Evolutionary conservation across 2,888 invertebrate genomes (phyloP).

Genomic region (Phymatocera aterrima): DNA sequence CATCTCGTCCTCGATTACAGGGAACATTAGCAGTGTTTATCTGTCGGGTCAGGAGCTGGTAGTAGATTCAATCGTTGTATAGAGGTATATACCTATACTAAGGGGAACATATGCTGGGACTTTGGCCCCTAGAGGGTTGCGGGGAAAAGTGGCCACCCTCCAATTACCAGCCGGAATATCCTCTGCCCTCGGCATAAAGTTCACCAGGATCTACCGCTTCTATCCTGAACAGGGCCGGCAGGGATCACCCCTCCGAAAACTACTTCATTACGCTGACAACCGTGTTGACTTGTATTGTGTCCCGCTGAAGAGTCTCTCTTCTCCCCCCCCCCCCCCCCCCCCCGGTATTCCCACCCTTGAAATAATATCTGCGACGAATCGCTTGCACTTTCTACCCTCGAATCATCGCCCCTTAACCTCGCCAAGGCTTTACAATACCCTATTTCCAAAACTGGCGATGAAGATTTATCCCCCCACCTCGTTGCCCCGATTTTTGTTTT

Average conservation of each 20-base stretch:
- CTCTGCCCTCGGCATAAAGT: constrained; percentile 49
- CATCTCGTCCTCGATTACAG: constrained; percentile 58
- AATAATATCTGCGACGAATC: constrained; percentile 75
- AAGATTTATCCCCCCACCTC: constrained; percentile 3
- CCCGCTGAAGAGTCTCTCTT: constrained; percentile 59
- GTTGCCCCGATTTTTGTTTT: background rate
- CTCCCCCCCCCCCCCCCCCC: constrained; percentile 28
- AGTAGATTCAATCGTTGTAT: constrained; percentile 23
- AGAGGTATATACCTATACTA: no score
- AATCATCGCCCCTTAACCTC: constrained; percentile 34
- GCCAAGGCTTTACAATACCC: constrained; percentile 10
- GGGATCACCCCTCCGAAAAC: constrained; percentile 66
- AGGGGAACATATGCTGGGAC: constrained; percentile 71
- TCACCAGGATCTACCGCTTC: constrained; percentile 53
- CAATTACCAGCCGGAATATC: constrained; percentile 65
- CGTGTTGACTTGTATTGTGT: constrained; percentile 75
- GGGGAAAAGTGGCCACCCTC: constrained; percentile 70
- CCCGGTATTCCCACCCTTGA: constrained; percentile 29
- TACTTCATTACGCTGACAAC: constrained; percentile 75
- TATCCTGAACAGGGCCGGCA: constrained; percentile 53
- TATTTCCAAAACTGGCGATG: constrained; percentile 7
- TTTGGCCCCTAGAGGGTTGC: constrained; percentile 59
- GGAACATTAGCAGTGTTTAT: constrained; percentile 71
- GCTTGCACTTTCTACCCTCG: constrained; percentile 63
- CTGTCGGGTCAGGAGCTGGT: constrained; percentile 59